Evolutionary conservation across 1,140 invertebrate genomes (phyloP).

Genomic region (Bradysia coprophila): DNA sequence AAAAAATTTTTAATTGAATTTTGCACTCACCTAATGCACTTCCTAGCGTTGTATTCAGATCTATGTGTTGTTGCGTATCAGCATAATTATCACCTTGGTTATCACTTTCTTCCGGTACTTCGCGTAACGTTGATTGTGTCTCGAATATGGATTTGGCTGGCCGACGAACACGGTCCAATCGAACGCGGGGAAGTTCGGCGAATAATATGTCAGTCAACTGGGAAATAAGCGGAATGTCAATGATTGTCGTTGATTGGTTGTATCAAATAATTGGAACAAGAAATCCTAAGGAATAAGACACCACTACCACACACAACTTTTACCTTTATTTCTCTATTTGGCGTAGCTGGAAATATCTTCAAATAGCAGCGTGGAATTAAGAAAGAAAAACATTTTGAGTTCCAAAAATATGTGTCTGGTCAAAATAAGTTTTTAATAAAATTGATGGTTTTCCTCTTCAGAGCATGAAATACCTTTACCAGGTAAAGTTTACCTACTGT

Average conservation of each 20-base stretch:
- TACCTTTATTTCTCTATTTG: not conserved
- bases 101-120: slow-evolving; percentile 22
- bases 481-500: no score
- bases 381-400: no score
- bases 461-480: no score
- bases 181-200: slow-evolving; percentile 20
- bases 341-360: not conserved
- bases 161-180: slow-evolving; percentile 14
- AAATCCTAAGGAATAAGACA: no score
- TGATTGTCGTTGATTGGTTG: no score
- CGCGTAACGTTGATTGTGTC: slow-evolving; percentile 19
- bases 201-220: slow-evolving; percentile 21
- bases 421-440: no score
- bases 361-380: not conserved
- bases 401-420: no score
- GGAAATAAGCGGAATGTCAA: not conserved
- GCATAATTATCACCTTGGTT: slow-evolving; percentile 18
- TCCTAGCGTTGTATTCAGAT: not conserved
- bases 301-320: no score
- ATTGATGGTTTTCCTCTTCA: no score
- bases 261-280: no score
- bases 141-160: slow-evolving; percentile 12
- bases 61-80: slow-evolving; percentile 12
- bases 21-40: slow-evolving; percentile 1
- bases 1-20: not conserved